Percentiles rank a stretch among this genome's conserved stretches.
phyloP scores from a whole-genome alignment of 2,113 vertebrate genomes.

The Myrmecophaga tridactyla region DNA sequence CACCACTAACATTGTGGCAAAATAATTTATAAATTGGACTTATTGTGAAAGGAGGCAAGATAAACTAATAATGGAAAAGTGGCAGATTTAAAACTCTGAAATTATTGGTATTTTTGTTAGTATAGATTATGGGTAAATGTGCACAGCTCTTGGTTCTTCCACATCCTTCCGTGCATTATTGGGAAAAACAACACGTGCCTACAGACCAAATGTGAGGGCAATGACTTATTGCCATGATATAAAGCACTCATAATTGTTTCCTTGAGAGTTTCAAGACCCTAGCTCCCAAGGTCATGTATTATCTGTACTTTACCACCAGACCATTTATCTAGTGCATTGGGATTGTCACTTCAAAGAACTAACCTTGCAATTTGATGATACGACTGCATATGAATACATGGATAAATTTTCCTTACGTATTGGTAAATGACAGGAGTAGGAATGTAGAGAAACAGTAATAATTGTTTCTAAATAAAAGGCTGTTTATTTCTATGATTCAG shows the following conservation, averaged over 20 bases:
- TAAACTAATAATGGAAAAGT: background rate
- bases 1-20: background rate
- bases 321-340: conserved; percentile 59
- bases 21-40: background rate
- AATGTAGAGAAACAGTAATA: background rate
- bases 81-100: background rate
- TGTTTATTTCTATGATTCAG: background rate
- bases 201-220: background rate
- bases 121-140: background rate
- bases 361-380: conserved; percentile 61
- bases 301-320: conserved; percentile 56
- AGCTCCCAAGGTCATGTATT: conserved; percentile 59
- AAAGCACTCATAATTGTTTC: conserved; percentile 68
- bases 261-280: conserved; percentile 61
- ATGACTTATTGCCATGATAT: conserved; percentile 48
- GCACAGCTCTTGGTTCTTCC: background rate
- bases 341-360: conserved; percentile 58
- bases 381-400: conserved; percentile 22
- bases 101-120: background rate
- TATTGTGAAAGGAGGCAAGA: background rate
- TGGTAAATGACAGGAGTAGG: background rate
- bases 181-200: background rate
- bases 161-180: background rate
- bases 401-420: background rate
- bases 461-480: background rate